Base-by-base conservation (phyloP, 2,113 vertebrate species). In the Misgurnus mizolepis region DNA sequence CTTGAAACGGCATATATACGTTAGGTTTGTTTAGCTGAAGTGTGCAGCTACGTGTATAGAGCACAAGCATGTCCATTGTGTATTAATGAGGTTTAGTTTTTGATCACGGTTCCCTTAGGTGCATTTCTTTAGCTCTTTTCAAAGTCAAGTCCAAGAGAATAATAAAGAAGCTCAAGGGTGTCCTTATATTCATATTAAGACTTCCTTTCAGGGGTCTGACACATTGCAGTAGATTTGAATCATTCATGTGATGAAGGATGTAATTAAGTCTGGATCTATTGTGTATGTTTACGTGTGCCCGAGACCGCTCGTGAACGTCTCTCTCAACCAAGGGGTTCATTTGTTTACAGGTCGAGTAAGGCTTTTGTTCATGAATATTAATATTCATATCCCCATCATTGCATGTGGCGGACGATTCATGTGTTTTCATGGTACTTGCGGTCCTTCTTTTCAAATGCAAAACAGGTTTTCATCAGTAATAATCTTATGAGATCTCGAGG, bases 391-490 rank as follows among this genome's bases (percentile, higher is more conserved):
- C 17, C 66, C 12, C 41, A 17, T 60, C 22, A 62, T 78, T 80
- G 65, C 87, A 89, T 83, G 87, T 87, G 86, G 83, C 85, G 86
- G 84, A 90, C 45, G 74, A 87, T 81, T 88, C 80, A 86, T 87
- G 86, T 83, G 85, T 84, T 79, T 84, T 89, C 83, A 70, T 86
- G 88, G 78, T 45, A 87, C 83, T 85, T 14, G 64, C 81, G 87
- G 89, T 82, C 41, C 78, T 76, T 85, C 85, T 89, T 77, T 93
- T 93, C 87, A 90, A 80, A 93, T 93, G 91, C 85, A 92, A 93
- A 92, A 64, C 84, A 87, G 89, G 80, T 92, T 91, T 91, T 90
- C 86, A 85, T 90, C 87, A 89, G 84, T 91, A 90, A 92, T 91
- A 89, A 91, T 92, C 88, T 92, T 90, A 92, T 92, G 90, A 92